Evolutionary conservation across 2,888 invertebrate genomes (phyloP).

Genomic region (Peribatodes rhomboidaria): DNA sequence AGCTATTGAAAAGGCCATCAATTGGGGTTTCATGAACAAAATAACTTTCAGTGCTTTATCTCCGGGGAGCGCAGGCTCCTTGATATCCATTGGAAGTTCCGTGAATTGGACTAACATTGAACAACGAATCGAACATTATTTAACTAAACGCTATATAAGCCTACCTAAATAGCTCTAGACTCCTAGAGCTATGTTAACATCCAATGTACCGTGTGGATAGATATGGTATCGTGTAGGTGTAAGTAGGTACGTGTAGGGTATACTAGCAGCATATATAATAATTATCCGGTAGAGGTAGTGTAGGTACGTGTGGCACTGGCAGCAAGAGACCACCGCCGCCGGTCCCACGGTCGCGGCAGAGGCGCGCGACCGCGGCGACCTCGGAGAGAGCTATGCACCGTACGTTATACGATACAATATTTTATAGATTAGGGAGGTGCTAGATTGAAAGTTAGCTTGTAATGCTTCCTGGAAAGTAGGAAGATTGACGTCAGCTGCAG

Average conservation of each 20-base stretch:
- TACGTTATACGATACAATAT: conserved; percentile 14
- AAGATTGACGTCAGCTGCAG: too few relatives aligned
- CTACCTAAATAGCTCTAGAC: too few relatives aligned
- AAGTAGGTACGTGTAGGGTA: background rate
- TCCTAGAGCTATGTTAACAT: too few relatives aligned
- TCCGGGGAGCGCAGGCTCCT: too few relatives aligned
- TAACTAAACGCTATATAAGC: too few relatives aligned
- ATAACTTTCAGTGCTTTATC: too few relatives aligned
- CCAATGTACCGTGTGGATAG: background rate
- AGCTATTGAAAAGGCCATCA: too few relatives aligned
- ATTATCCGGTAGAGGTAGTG: conserved; percentile 7
- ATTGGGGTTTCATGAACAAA: too few relatives aligned
- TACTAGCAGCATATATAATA: background rate
- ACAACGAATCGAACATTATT: too few relatives aligned
- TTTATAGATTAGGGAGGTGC: background rate
- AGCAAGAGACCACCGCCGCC: conserved; percentile 21
- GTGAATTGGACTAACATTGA: too few relatives aligned
- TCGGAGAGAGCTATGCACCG: conserved; percentile 49
- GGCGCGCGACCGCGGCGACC: conserved; percentile 74
- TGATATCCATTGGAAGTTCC: too few relatives aligned
- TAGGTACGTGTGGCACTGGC: conserved; percentile 7
- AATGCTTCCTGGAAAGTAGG: background rate
- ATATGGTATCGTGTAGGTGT: background rate
- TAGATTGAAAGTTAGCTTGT: background rate
- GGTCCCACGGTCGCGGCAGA: conserved; percentile 60